Conservation (phyloP, 2,113 vertebrate species). For the Typhlomys cinereus region DNA sequence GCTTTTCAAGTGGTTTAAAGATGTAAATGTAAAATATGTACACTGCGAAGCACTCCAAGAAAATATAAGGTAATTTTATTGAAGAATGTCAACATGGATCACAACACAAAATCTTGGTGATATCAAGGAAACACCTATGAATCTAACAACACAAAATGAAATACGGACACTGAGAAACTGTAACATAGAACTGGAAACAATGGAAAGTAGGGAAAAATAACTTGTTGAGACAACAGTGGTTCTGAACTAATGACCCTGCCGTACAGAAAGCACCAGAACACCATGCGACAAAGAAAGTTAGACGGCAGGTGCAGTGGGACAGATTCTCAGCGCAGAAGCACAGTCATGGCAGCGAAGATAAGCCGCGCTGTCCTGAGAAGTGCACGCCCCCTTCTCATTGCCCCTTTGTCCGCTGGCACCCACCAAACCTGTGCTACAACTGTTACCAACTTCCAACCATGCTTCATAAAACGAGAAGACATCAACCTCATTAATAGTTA, state of each 20-base stretch:
- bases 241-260: background rate
- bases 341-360: background rate
- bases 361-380: background rate
- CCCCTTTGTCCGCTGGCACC: background rate
- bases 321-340: background rate
- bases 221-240: too few relatives aligned
- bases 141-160: background rate
- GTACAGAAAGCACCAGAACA: background rate
- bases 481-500: background rate
- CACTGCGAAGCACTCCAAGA: conserved; percentile 34
- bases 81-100: background rate
- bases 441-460: background rate
- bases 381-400: background rate
- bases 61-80: background rate
- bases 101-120: background rate
- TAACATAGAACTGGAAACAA: background rate
- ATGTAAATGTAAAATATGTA: conserved; percentile 8
- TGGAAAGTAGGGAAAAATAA: too few relatives aligned
- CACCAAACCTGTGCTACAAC: background rate
- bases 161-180: background rate
- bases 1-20: background rate
- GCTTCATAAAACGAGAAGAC: background rate
- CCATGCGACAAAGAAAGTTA: background rate
- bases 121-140: background rate
- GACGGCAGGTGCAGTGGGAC: background rate